phyloP scores from a whole-genome alignment of 2,113 vertebrate genomes.

The Gnathonemus echidnorhynchus region DNA sequence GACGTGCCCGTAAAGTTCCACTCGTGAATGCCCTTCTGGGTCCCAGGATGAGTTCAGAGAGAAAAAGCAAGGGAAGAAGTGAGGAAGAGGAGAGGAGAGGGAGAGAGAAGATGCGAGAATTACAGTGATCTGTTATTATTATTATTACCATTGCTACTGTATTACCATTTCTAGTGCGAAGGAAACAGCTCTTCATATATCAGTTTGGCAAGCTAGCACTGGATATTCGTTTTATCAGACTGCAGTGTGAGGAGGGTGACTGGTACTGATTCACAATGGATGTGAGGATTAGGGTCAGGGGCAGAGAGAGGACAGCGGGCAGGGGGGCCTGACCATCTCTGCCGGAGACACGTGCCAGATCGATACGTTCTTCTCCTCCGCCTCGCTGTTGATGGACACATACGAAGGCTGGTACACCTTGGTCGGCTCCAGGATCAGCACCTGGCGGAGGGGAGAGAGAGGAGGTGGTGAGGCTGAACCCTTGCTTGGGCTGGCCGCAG shows the following conservation, averaged over 20 bases:
- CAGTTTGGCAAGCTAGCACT: background rate
- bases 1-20: conserved; percentile 89
- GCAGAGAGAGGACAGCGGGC: conserved; percentile 19
- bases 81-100: background rate
- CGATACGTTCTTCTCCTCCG: conserved; percentile 82
- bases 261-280: background rate
- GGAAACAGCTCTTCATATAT: background rate
- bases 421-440: conserved; percentile 85
- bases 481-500: background rate
- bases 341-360: conserved; percentile 84
- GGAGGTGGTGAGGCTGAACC: background rate
- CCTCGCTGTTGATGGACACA: conserved; percentile 85
- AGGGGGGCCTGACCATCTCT: conserved; percentile 66
- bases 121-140: background rate
- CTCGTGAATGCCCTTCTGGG: conserved; percentile 84
- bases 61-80: background rate
- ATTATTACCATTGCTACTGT: background rate
- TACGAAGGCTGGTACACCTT: conserved; percentile 89
- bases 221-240: background rate
- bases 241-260: background rate
- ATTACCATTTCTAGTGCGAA: background rate
- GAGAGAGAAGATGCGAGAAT: background rate
- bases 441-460: conserved; percentile 54
- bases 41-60: conserved; percentile 14
- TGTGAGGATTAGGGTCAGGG: background rate